Percentiles rank a stretch among this genome's conserved stretches.
Conservation (phyloP, 2,888 invertebrate species). For the Oligia fasciuncula region DNA sequence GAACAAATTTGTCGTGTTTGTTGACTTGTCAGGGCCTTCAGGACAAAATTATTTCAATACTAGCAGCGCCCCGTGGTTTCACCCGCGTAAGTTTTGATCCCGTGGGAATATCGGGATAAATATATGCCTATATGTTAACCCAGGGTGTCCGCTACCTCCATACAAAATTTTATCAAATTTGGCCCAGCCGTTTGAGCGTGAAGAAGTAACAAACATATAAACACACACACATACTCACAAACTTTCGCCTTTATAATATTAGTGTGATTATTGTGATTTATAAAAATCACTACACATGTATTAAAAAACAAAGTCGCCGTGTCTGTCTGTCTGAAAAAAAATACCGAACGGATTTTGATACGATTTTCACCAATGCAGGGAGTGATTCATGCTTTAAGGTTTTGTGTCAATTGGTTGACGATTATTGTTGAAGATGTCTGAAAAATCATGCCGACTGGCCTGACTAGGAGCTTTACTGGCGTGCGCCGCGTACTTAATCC, state of each 20-base stretch:
- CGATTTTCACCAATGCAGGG: neutral
- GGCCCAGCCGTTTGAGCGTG: too few species aligned
- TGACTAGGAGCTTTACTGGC: neutral
- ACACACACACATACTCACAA: too few species aligned
- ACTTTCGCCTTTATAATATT: too few species aligned
- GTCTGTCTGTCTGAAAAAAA: neutral
- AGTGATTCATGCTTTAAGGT: neutral
- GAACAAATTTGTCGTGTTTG: neutral
- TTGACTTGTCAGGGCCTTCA: neutral
- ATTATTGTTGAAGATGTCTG: neutral
- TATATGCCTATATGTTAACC: too few species aligned
- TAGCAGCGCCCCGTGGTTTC: too few species aligned
- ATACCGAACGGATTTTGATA: neutral
- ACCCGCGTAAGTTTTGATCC: too few species aligned
- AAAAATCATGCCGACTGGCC: neutral
- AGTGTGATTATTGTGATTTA: too few species aligned
- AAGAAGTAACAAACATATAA: too few species aligned
- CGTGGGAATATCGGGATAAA: too few species aligned
- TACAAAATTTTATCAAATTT: too few species aligned
- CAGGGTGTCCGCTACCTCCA: too few species aligned
- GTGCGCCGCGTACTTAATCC: too few species aligned
- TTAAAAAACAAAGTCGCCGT: neutral
- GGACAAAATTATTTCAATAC: neutral
- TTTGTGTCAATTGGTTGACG: neutral
- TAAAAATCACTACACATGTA: neutral